Conservation (phyloP, 2,113 vertebrate genomes). For the Pogona vitticeps region DNA sequence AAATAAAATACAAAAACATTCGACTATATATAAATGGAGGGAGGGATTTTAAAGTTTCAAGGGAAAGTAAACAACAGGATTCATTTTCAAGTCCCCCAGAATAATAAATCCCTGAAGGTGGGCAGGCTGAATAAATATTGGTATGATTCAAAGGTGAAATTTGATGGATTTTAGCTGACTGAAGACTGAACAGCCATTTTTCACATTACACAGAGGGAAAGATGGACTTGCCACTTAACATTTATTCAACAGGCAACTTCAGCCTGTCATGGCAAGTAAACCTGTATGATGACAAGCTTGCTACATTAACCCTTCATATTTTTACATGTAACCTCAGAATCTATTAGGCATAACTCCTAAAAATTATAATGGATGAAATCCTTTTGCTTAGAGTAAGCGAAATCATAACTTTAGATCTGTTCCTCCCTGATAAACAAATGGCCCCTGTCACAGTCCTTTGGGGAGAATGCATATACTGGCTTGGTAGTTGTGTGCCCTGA, state of each 20-base stretch:
- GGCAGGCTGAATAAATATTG: slow-evolving; percentile 10
- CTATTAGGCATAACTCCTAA: background rate
- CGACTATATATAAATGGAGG: background rate
- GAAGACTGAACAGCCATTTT: background rate
- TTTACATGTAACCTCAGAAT: background rate
- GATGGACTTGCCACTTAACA: background rate
- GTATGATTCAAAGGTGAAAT: slow-evolving; percentile 28
- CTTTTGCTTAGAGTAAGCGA: too few species aligned
- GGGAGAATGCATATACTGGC: too few species aligned
- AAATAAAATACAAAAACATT: background rate
- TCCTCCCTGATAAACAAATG: too few species aligned
- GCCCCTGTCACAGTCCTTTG: too few species aligned
- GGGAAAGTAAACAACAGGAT: slow-evolving; percentile 27
- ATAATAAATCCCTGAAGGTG: background rate
- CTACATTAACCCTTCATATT: background rate
- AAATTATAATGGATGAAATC: background rate
- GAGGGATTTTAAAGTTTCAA: background rate
- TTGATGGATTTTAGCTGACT: slow-evolving; percentile 50
- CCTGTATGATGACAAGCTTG: background rate
- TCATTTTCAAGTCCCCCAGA: slow-evolving; percentile 8
- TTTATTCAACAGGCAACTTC: background rate
- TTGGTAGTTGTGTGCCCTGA: too few species aligned
- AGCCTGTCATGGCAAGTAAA: background rate
- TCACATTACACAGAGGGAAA: background rate
- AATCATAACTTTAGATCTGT: too few species aligned